These are phyloP conservation scores for Lucilia cuprina DNA, from an alignment of 1,140 invertebrate genomes.

Conservation along the genomic window DNA sequence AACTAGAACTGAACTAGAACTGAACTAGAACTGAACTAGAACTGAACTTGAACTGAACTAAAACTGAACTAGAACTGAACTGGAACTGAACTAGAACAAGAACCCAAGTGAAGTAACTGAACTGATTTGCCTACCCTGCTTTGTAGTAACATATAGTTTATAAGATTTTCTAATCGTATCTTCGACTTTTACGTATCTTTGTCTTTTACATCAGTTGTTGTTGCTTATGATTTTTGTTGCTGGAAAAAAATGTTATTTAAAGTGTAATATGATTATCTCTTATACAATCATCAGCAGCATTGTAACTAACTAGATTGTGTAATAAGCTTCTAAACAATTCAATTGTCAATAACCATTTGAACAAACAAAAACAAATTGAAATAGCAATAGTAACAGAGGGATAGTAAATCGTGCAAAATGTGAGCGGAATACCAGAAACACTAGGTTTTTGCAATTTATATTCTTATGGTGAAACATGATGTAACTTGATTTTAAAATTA, in stretches of 20 bases:
- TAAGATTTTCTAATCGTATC: too few relatives aligned
- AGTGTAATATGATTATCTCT: conserved; percentile 3
- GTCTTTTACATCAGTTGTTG: neutral
- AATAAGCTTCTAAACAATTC: conserved; percentile 8
- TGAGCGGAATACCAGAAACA: neutral
- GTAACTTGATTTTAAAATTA: neutral
- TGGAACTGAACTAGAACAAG: too few relatives aligned
- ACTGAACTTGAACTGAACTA: too few relatives aligned
- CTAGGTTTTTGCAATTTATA: neutral
- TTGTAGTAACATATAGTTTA: too few relatives aligned
- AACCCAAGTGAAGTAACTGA: too few relatives aligned
- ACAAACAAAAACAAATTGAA: too few relatives aligned
- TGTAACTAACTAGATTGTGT: conserved; percentile 7
- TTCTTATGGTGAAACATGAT: neutral
- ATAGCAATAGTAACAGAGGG: neutral
- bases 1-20: too few relatives aligned
- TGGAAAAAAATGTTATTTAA: neutral
- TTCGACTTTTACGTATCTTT: too few relatives aligned
- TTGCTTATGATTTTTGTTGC: neutral
- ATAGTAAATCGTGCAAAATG: neutral
- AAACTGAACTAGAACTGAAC: too few relatives aligned
- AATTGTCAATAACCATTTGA: neutral
- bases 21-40: too few relatives aligned
- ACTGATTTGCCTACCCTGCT: too few relatives aligned
- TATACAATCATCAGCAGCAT: conserved; percentile 2